Evolutionary conservation across 2,888 invertebrate species (phyloP).

Genomic region (Caenorhabditis becei): DNA sequence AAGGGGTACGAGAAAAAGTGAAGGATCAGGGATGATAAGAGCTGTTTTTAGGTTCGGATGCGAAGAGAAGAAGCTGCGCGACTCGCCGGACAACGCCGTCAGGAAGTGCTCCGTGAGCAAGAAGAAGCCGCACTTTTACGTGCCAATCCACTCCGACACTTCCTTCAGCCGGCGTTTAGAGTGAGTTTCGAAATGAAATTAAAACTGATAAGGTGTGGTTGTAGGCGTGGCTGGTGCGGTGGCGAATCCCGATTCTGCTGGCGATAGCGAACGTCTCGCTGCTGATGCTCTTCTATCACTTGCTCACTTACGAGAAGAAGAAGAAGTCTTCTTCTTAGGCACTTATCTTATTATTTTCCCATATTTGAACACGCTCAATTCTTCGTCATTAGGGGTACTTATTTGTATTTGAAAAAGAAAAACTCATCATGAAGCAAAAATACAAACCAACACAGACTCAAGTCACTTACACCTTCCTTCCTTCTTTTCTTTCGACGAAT

Average conservation of each 20-base stretch:
- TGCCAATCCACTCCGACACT: slow-evolving; percentile 94
- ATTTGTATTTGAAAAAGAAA: slow-evolving; percentile 9
- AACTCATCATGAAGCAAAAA: not conserved
- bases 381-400: slow-evolving; percentile 42
- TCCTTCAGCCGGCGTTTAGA: slow-evolving; percentile 97
- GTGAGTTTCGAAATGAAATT: slow-evolving; percentile 84
- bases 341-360: not conserved
- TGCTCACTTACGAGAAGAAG: slow-evolving; percentile 79
- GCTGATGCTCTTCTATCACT: slow-evolving; percentile 78
- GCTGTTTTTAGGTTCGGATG: slow-evolving; percentile 59
- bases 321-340: slow-evolving; percentile 57
- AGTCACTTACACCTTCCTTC: slow-evolving; percentile 42
- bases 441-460: slow-evolving; percentile 5
- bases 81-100: slow-evolving; percentile 93
- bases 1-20: slow-evolving; percentile 83
- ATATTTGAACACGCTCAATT: slow-evolving; percentile 40
- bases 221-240: slow-evolving; percentile 77
- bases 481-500: slow-evolving; percentile 31
- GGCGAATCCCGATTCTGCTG: slow-evolving; percentile 79
- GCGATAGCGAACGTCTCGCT: slow-evolving; percentile 78
- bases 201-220: no score
- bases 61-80: slow-evolving; percentile 88
- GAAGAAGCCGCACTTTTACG: slow-evolving; percentile 93
- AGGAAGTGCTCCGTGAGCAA: slow-evolving; percentile 92
- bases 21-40: not conserved